Evolutionary conservation across 2,888 invertebrate species (phyloP).

Genomic region (Drosophila neonasuta): DNA sequence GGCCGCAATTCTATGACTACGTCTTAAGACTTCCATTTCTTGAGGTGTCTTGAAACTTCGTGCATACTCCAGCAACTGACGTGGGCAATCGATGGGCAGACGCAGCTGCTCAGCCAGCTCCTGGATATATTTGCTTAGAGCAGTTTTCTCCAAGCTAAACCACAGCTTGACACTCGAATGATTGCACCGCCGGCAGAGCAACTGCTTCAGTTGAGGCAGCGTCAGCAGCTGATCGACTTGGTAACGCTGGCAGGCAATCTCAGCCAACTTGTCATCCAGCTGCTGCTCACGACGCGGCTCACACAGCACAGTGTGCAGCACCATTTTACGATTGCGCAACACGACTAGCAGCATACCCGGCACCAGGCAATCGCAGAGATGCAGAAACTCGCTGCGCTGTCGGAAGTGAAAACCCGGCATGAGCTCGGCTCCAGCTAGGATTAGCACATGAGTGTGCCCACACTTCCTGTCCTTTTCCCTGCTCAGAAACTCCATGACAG

Average conservation of each 20-base stretch:
- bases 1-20: slow-evolving; percentile 42
- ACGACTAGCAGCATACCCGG: slow-evolving; percentile 46
- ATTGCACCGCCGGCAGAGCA: slow-evolving; percentile 5
- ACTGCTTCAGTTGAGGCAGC: slow-evolving; percentile 17
- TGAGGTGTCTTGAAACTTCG: slow-evolving; percentile 40
- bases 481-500: slow-evolving; percentile 30
- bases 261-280: slow-evolving; percentile 13
- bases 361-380: slow-evolving; percentile 56
- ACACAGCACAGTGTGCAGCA: slow-evolving; percentile 34
- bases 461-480: slow-evolving; percentile 14
- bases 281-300: slow-evolving; percentile 9
- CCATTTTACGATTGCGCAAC: slow-evolving; percentile 27
- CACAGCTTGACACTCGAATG: slow-evolving; percentile 41
- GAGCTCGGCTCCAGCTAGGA: slow-evolving; percentile 38
- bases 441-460: slow-evolving; percentile 39
- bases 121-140: slow-evolving; percentile 27
- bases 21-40: slow-evolving; percentile 32
- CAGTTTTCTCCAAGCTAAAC: slow-evolving; percentile 17
- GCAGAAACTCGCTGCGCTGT: slow-evolving; percentile 48
- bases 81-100: slow-evolving; percentile 38
- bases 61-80: slow-evolving; percentile 21
- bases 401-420: slow-evolving; percentile 16
- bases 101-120: slow-evolving; percentile 29
- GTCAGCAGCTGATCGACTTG: slow-evolving; percentile 51
- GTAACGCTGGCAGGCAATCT: slow-evolving; percentile 31